phyloP scores from a whole-genome alignment of 1,140 invertebrate genomes.

The Macrosteles quadrilineatus region DNA sequence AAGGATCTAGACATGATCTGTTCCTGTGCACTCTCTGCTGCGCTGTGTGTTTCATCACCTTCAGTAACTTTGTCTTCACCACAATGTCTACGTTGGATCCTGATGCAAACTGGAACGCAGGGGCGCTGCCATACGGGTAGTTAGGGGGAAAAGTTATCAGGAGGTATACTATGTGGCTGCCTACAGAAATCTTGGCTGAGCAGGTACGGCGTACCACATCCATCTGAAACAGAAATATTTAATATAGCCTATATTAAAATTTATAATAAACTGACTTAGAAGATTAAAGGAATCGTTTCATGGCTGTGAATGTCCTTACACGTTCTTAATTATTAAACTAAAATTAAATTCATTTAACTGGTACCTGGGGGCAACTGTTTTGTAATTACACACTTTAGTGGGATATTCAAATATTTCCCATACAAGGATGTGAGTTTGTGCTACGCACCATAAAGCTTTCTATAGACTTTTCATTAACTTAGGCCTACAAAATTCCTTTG shows the following conservation, averaged over 20 bases:
- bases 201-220: conserved; percentile 70
- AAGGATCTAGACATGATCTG: conserved; percentile 76
- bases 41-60: conserved; percentile 72
- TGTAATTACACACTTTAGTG: too few relatives aligned
- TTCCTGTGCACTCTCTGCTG: conserved; percentile 74
- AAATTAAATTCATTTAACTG: too few relatives aligned
- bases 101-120: conserved; percentile 69
- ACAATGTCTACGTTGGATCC: conserved; percentile 62
- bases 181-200: conserved; percentile 71
- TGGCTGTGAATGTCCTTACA: too few relatives aligned
- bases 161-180: conserved; percentile 71
- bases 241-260: conserved; percentile 50
- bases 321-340: too few relatives aligned
- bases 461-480: too few relatives aligned
- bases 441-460: too few relatives aligned
- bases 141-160: conserved; percentile 77
- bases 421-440: too few relatives aligned
- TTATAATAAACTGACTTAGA: conserved; percentile 21
- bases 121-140: conserved; percentile 73
- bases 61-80: conserved; percentile 62
- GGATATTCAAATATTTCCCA: too few relatives aligned
- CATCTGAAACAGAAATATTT: conserved; percentile 55
- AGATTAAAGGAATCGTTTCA: too few relatives aligned
- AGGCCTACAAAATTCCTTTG: too few relatives aligned
- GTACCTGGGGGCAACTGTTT: too few relatives aligned